Percentiles rank a stretch among this genome's conserved stretches.
These are phyloP conservation scores for Axea sp. DNA, from an alignment of 2,888 invertebrate genomes.

Conservation along the genomic window DNA sequence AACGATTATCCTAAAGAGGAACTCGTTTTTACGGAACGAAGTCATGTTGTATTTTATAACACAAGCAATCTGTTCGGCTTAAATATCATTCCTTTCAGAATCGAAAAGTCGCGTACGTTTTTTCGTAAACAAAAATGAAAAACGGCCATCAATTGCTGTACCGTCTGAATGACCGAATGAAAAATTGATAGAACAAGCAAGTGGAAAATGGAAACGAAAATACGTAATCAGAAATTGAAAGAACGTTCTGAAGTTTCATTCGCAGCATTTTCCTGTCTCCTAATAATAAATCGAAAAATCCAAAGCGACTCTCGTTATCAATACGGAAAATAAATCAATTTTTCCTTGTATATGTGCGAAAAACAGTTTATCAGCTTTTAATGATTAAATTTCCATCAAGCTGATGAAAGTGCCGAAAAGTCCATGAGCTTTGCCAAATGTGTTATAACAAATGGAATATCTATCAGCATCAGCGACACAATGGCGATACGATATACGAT, in stretches of 20 bases:
- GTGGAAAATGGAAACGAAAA: conserved; percentile 8
- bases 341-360: conserved; percentile 8
- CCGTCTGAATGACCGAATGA: neutral
- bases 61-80: neutral
- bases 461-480: conserved; percentile 18
- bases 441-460: conserved; percentile 44
- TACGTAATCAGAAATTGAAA: conserved; percentile 4
- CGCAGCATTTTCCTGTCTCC: neutral
- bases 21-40: neutral
- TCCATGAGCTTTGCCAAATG: conserved; percentile 19
- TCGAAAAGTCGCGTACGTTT: neutral
- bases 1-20: neutral
- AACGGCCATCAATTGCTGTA: neutral
- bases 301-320: conserved; percentile 18
- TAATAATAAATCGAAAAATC: neutral
- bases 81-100: conserved; percentile 11
- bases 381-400: conserved; percentile 41
- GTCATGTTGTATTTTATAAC: neutral
- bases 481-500: conserved; percentile 17
- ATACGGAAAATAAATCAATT: conserved; percentile 23
- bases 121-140: conserved; percentile 9
- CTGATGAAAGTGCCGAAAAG: conserved; percentile 33
- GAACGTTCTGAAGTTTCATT: conserved; percentile 1
- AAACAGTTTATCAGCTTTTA: conserved; percentile 44
- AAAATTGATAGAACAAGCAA: conserved; percentile 5